Evolutionary conservation across 2,113 vertebrate genomes (phyloP), one percentile per base, ranked within the genome.

Genomic region (Chloroceryle aenea): DNA sequence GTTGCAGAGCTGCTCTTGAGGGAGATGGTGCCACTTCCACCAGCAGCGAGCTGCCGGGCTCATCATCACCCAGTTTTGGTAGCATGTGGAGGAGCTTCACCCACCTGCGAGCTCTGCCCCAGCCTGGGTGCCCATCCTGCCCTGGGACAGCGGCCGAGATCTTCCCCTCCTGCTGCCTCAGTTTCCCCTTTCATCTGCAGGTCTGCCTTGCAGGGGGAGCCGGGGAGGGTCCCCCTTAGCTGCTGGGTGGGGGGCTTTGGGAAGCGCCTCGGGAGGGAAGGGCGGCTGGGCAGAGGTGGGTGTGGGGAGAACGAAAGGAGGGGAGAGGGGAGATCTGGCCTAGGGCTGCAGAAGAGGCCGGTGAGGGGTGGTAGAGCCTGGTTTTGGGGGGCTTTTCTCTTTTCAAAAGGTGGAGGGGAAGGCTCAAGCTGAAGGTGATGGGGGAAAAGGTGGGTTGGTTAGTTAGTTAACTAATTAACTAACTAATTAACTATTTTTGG

Each of bases 61-160:
- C 26, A 0, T 6, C 62, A 9, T 9, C 61, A 21, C 45, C 2
- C 0, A 38, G 18, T 58, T 56, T 29, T 21, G 11, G 27, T 27
- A 26, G 29, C 1, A 20, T 20, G 1, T 66, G 36, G 81, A 85
- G 38, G 17, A 77, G 15, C 53, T 72, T 71, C 25, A 34, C 12
- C 38, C 25, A 1, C 40, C 7, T 2, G 15, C 0, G 0, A 40
- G 30, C 71, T 78, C 42, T 13, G 53, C 20, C 3, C 47, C 38
- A 19, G 50, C 12, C 43, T 52, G 0, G 0, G 14, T 36, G 43
- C 66, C 72, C 47, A n/a, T 62, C 67, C 74, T 29, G 34, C 40
- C 74, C 0, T 43, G 79, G 34, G 55, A 13, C 29, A 64, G 40
- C 1, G 8, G 7, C 82, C 1, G 2, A 32, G 10, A 7, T 4